Conservation (phyloP, 2,113 vertebrate genomes). For the Zosterops japonicus region DNA sequence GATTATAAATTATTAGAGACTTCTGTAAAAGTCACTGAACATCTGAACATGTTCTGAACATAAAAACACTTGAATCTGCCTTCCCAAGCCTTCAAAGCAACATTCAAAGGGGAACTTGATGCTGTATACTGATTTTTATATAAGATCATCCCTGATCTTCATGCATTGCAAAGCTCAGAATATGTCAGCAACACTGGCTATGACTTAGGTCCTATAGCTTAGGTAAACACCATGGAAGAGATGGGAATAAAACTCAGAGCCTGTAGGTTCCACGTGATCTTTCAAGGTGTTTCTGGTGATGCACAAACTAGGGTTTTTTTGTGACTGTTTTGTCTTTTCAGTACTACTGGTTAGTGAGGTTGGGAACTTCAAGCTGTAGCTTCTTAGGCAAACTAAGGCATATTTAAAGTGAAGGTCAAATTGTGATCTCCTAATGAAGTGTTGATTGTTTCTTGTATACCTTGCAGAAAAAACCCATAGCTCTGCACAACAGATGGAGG, state of each 20-base stretch:
- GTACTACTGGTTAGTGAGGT: background rate
- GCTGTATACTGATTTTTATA: background rate
- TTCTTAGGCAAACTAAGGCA: background rate
- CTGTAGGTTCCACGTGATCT: background rate
- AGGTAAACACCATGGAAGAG: background rate
- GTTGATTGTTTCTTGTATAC: constrained; percentile 13
- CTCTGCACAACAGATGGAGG: constrained; percentile 39
- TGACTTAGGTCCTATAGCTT: background rate
- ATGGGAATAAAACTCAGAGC: background rate
- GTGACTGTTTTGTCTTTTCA: background rate
- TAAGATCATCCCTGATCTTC: background rate
- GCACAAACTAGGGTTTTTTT: background rate
- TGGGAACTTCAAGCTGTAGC: background rate
- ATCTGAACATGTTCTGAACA: background rate
- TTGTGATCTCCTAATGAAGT: background rate
- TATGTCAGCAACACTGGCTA: background rate
- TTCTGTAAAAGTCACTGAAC: background rate
- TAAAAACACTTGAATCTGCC: background rate
- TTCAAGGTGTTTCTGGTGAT: background rate
- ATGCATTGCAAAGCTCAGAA: fast-evolving
- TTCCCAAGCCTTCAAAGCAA: background rate
- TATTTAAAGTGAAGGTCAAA: constrained; percentile 1
- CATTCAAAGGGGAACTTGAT: background rate
- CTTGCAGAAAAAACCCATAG: background rate
- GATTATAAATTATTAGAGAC: background rate